These are phyloP conservation scores for Podarcis muralis DNA, from an alignment of 2,113 vertebrate species.

Conservation along the genomic window DNA sequence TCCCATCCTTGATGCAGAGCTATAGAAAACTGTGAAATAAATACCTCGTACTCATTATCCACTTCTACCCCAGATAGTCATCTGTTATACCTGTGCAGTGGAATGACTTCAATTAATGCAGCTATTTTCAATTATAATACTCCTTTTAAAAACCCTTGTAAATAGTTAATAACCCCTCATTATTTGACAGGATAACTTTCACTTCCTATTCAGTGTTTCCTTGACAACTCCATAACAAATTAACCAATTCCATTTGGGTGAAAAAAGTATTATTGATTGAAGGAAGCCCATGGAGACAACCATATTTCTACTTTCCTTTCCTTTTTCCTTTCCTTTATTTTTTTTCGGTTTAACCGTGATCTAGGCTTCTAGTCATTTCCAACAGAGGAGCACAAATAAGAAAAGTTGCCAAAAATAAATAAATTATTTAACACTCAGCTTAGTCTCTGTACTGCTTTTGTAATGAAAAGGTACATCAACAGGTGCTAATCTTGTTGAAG, in stretches of 20 bases:
- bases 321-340: no score
- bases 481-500: constrained; percentile 51
- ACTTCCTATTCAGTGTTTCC: neutral
- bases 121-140: neutral
- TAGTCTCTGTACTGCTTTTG: constrained; percentile 35
- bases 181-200: neutral
- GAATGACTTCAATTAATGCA: neutral
- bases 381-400: constrained; percentile 33
- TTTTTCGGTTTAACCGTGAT: constrained; percentile 13
- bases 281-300: neutral
- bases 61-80: neutral
- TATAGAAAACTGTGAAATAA: neutral
- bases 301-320: neutral
- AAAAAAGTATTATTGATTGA: neutral
- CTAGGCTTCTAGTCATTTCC: constrained; percentile 37
- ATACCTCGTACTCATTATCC: neutral
- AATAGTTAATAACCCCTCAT: neutral
- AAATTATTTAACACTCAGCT: constrained; percentile 19
- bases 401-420: constrained; percentile 7
- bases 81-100: neutral
- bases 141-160: neutral
- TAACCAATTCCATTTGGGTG: neutral
- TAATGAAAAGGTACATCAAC: constrained; percentile 37
- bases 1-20: neutral
- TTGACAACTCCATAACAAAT: neutral